These are phyloP conservation scores for Mesorhabditis belari DNA, from an alignment of 2,888 invertebrate species.

Conservation along the genomic window DNA sequence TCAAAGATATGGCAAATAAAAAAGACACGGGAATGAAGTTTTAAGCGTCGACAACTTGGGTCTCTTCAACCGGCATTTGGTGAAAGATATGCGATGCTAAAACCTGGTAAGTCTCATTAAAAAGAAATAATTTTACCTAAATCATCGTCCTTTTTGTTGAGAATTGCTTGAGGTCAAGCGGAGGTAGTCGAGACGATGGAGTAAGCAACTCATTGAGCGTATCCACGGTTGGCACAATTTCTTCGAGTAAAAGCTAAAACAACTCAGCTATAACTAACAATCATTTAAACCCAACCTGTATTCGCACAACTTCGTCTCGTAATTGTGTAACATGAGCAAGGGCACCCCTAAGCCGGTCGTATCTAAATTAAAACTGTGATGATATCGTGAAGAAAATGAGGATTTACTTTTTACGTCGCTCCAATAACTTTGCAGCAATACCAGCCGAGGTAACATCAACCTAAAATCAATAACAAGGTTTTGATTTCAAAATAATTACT, in stretches of 20 bases:
- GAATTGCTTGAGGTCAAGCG: conserved; percentile 20
- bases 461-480: too few relatives aligned
- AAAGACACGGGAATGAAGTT: too few relatives aligned
- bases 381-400: too few relatives aligned
- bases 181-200: conserved; percentile 35
- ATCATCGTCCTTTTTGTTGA: too few relatives aligned
- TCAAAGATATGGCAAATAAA: too few relatives aligned
- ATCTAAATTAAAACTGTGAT: too few relatives aligned
- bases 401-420: background rate
- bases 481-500: background rate
- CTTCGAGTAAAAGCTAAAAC: conserved; percentile 31
- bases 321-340: conserved; percentile 12
- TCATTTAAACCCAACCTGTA: conserved; percentile 22
- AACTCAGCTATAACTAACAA: background rate
- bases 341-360: conserved; percentile 3
- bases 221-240: conserved; percentile 32
- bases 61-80: too few relatives aligned
- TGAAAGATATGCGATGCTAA: too few relatives aligned
- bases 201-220: conserved; percentile 40
- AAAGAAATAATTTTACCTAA: too few relatives aligned
- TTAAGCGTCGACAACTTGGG: too few relatives aligned
- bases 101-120: too few relatives aligned
- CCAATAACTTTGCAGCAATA: background rate
- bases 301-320: conserved; percentile 17
- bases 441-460: background rate